These are phyloP conservation scores for Araneus ventricosus DNA, from an alignment of 1,140 invertebrate species.

Conservation along the genomic window DNA sequence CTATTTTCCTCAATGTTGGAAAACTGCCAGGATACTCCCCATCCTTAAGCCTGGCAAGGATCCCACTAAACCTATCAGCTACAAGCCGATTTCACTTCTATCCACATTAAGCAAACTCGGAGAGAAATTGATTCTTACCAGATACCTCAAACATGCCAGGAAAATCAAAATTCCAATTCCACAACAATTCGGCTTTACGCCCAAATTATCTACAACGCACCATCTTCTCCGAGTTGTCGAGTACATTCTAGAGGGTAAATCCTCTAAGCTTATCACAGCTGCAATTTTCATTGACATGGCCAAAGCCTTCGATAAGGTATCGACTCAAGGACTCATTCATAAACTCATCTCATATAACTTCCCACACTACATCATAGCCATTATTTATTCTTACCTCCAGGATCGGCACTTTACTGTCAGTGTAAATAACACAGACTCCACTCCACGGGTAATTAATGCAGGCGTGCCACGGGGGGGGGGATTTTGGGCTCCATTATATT, in stretches of 20 bases:
- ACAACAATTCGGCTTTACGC: background rate
- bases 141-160: background rate
- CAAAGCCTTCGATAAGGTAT: too few species aligned
- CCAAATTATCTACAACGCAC: background rate
- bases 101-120: background rate
- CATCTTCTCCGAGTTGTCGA: background rate
- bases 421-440: background rate
- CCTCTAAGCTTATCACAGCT: background rate
- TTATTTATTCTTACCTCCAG: background rate
- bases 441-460: background rate
- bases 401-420: background rate
- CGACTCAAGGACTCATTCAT: too few species aligned
- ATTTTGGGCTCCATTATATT: background rate
- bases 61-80: background rate
- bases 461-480: too few species aligned
- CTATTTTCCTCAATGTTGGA: background rate
- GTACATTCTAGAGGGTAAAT: background rate
- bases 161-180: background rate
- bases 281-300: background rate
- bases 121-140: background rate
- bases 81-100: background rate
- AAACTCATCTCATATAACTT: too few species aligned
- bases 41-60: background rate
- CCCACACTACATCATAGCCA: too few species aligned
- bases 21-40: background rate